Evolutionary conservation across 1,140 invertebrate species (phyloP), one percentile per base, ranked within the genome.

Genomic region (Nylanderia fulva): DNA sequence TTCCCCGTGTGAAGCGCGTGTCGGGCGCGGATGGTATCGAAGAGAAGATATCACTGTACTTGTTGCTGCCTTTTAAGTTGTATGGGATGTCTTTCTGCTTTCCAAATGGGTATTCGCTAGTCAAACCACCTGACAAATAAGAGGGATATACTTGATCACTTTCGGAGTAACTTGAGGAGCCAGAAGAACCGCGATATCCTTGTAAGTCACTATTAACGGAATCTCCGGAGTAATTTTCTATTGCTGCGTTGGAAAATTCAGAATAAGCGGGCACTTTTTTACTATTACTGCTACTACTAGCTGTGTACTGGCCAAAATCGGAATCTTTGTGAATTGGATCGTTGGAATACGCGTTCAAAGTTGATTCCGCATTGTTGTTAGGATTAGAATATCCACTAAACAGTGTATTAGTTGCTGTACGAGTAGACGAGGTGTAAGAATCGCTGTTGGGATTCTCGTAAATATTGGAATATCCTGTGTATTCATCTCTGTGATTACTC

Each of bases 1-100:
- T 89, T 60, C 88, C 88, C 24, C 88, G 69, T 4, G 86, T 74
- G n/a, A 85, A 89, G 52, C 88, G 88, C 5, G 27, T 87, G n/a
- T n/a, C n/a, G n/a, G n/a, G n/a, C 0, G 85, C 88, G 2, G 84
- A 45, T n/a, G 84, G 63, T 5, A 29, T 11, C 0, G 86, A 48
- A 11, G 84, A 84, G n/a, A n/a, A n/a, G 1, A 60, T 27, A 6
- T 88, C 84, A 24, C 9, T 83, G n/a, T 77, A 88, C 15, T 88
- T 89, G 21, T 54, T 72, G 15, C 77, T 45, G 13, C 63, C 66
- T 36, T 74, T 68, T 15, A 71, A 21, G 56, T 39, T 52, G 24
- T 77, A 84, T 1, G 33, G 15, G n/a, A 13, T 18, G 5, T 72
- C 77, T 45, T 86, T 89, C 7, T 74, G 66, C 21, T 88, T 88